Base-by-base conservation (phyloP, 1,140 invertebrate genomes). In the Drosophila sproati region DNA sequence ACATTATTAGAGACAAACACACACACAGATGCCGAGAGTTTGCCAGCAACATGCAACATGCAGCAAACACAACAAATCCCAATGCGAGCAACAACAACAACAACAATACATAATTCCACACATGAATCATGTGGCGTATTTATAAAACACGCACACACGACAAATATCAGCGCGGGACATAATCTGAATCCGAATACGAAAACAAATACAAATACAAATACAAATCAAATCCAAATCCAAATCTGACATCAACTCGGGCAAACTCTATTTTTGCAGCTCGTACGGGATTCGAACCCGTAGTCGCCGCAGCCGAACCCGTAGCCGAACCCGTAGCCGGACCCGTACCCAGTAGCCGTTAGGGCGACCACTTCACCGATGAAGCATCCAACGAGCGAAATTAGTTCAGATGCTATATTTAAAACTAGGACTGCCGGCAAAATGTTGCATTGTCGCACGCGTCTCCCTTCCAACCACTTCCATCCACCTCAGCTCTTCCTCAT, bases 381-480 rank as follows among this genome's bases (percentile, higher is more conserved):
- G 66, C 70, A 67, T 52, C 68, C 66, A 39, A 62, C 77, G 56
- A 70, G 70, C 80, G 73, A 89, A 89, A 90, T 89, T 89, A 90
- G 85, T 89, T 89, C 85, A 89, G 76, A 89, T 89, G 81, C 85
- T 89, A 89, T 71, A 89, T 81, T 89, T 89, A 89, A 89, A 89
- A 89, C 71, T 89, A 89, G 85, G 78, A 89, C 85, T 89, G 81
- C 72, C 85, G 81, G 86, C 85, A 72, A 89, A 89, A 85, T 88
- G 85, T 78, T 80, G 83, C 77, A 64, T 69, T 74, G 60, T 51
- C 35, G 74, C 59, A 20, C 5, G 57, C 51, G 37, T 48, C 45
- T 59, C 47, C 39, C 62, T 54, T 20, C 39, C n/a, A 2, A 4
- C 34, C 29, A n/a, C 39, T 20, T 2, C 20, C 50, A 3, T 29